phyloP scores from a whole-genome alignment of 2,113 vertebrate genomes.

The Mastomys coucha region DNA sequence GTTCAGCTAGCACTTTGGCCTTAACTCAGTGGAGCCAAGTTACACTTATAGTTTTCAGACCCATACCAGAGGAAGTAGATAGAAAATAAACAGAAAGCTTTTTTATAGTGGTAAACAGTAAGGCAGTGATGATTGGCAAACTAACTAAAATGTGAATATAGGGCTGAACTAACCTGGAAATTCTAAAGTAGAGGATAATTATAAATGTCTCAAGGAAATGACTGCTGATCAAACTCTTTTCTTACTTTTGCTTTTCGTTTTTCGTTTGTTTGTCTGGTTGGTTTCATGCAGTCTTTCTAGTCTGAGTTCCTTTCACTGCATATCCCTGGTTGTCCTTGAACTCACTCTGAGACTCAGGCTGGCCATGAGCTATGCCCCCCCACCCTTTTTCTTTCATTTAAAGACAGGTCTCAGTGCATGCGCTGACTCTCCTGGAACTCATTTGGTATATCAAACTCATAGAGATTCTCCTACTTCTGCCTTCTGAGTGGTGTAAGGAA shows the following conservation, averaged over 20 bases:
- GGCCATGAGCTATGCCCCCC: too few species aligned
- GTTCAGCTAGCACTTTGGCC: background rate
- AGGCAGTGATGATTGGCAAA: background rate
- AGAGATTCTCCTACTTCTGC: too few species aligned
- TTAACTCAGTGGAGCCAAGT: background rate
- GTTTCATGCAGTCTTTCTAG: too few species aligned
- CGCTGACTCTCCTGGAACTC: too few species aligned
- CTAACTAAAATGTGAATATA: constrained; percentile 17
- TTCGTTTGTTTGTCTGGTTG: background rate
- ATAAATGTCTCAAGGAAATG: constrained; percentile 5
- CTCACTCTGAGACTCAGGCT: too few species aligned
- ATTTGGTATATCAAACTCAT: too few species aligned
- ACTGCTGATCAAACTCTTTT: background rate
- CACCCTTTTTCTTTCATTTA: too few species aligned
- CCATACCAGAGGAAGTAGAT: background rate
- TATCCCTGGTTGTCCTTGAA: too few species aligned
- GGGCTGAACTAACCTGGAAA: background rate
- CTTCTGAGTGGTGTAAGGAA: too few species aligned
- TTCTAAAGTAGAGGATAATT: background rate
- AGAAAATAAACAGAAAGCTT: background rate
- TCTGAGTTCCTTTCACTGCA: too few species aligned
- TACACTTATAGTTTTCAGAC: background rate
- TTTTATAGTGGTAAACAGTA: background rate
- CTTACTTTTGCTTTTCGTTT: background rate
- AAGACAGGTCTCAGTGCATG: too few species aligned